These are phyloP conservation scores for Oceanodroma leucorhoa DNA, from an alignment of 2,797 vertebrate genomes.

Conservation along the genomic window DNA sequence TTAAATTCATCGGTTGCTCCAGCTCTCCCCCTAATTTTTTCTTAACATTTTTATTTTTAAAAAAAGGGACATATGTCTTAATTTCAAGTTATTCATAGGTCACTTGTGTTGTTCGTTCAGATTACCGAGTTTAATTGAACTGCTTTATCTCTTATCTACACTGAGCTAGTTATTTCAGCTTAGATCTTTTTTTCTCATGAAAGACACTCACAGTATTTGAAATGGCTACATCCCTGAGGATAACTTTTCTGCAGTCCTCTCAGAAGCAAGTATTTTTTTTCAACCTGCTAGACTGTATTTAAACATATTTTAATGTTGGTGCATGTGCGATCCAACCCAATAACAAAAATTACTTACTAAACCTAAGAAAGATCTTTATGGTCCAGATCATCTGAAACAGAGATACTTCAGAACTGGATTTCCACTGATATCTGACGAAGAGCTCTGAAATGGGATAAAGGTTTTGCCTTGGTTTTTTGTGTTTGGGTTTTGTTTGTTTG, in stretches of 20 bases:
- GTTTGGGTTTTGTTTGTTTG: background rate
- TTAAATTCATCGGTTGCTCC: background rate
- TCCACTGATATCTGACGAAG: background rate
- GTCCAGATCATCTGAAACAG: background rate
- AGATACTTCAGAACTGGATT: background rate
- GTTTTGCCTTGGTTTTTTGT: background rate
- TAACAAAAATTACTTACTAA: background rate
- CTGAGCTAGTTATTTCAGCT: background rate
- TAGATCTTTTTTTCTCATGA: background rate
- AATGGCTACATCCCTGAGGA: background rate
- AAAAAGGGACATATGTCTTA: background rate
- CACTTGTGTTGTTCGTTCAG: background rate
- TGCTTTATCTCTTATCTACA: background rate
- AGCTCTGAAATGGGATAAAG: background rate
- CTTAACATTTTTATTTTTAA: background rate
- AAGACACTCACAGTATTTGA: background rate
- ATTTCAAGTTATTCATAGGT: background rate
- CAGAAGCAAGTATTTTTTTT: background rate
- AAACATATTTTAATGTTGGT: background rate
- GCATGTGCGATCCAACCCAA: accelerated
- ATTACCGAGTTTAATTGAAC: background rate
- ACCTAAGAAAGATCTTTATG: background rate
- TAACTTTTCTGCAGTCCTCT: background rate
- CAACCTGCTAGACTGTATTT: background rate
- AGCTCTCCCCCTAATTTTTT: background rate